Evolutionary conservation across 2,888 invertebrate species (phyloP).

Genomic region (Toxonevra muliebris): DNA sequence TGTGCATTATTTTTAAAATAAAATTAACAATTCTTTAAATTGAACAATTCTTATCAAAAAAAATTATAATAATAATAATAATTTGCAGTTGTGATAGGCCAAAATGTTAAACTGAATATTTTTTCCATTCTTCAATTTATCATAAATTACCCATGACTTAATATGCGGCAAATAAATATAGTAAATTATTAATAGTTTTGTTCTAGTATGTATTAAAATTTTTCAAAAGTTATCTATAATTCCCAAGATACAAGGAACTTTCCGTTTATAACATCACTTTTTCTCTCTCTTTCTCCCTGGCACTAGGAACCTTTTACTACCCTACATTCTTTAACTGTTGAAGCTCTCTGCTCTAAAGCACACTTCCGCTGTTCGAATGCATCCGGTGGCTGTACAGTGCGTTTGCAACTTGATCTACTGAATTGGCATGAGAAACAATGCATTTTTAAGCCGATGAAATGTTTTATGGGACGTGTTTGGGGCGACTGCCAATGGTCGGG

Average conservation of each 20-base stretch:
- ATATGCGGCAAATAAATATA: no score
- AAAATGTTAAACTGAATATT: no score
- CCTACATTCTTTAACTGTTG: conserved; percentile 68
- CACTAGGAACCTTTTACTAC: conserved; percentile 68
- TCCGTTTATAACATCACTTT: neutral
- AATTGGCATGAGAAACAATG: conserved; percentile 67
- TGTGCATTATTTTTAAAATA: no score
- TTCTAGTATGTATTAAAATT: no score
- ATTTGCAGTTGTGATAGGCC: no score
- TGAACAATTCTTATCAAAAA: no score
- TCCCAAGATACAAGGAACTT: conserved; percentile 1
- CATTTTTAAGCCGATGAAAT: conserved; percentile 62
- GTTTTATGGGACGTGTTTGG: conserved; percentile 65
- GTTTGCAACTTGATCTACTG: conserved; percentile 67
- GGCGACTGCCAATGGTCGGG: conserved; percentile 71
- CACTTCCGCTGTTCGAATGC: conserved; percentile 70
- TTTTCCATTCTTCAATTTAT: no score
- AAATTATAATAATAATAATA: no score
- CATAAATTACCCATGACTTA: no score
- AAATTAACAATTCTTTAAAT: no score
- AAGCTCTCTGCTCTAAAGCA: conserved; percentile 70
- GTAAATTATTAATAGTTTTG: no score
- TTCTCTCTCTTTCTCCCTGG: conserved; percentile 1
- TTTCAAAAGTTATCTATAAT: neutral
- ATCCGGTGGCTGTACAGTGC: conserved; percentile 68